These are phyloP conservation scores for Pseudopodoces humilis DNA, from an alignment of 2,113 vertebrate species.

Conservation along the genomic window DNA sequence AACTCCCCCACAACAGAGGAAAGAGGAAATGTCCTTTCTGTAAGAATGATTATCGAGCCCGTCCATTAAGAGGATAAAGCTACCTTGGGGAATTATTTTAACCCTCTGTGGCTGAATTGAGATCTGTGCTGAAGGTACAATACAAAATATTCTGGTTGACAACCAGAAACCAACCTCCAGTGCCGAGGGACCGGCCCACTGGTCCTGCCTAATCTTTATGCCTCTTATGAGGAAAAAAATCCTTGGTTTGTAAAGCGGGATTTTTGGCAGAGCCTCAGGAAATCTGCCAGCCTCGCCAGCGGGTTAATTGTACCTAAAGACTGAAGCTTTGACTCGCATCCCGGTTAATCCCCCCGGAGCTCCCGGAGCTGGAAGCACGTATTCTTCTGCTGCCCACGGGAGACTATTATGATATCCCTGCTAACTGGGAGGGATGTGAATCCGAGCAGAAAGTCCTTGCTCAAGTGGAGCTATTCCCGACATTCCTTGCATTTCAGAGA, in stretches of 20 bases:
- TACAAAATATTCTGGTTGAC: background rate
- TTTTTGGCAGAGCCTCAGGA: slow-evolving; percentile 22
- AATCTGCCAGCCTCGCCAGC: background rate
- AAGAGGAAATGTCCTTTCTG: background rate
- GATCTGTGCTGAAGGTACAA: background rate
- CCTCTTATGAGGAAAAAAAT: background rate
- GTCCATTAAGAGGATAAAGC: background rate
- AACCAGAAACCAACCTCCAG: background rate
- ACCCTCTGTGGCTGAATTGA: background rate
- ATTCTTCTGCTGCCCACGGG: background rate
- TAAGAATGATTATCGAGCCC: background rate
- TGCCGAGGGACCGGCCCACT: background rate
- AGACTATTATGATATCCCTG: background rate
- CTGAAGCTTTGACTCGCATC: background rate
- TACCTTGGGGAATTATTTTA: slow-evolving; percentile 2
- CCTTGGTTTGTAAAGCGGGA: background rate
- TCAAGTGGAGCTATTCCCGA: background rate
- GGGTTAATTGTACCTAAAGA: slow-evolving; percentile 48
- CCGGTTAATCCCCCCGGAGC: background rate
- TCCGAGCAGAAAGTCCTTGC: background rate
- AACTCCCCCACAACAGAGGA: background rate
- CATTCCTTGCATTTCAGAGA: background rate
- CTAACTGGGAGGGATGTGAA: background rate
- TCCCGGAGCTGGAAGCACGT: background rate
- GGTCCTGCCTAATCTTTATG: background rate